Conservation (phyloP, 2,113 vertebrate species). For the Myanophis thanlyinensis region DNA sequence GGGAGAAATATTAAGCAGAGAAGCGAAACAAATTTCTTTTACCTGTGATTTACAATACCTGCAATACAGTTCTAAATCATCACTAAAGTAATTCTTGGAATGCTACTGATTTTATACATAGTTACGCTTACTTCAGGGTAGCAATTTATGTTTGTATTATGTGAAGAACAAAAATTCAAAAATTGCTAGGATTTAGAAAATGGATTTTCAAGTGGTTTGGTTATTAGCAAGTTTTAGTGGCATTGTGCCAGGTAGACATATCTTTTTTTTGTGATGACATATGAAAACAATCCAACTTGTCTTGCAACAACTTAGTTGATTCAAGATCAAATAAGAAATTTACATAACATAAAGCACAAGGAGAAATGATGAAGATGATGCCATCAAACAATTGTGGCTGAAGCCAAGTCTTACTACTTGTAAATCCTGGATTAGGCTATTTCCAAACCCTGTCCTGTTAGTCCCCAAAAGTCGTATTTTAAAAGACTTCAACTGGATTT, state of each 20-base stretch:
- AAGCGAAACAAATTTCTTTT: neutral
- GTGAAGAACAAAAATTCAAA: neutral
- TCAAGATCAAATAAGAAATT: neutral
- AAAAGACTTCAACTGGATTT: neutral
- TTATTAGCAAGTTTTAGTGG: neutral
- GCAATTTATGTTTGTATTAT: neutral
- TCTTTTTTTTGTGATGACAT: neutral
- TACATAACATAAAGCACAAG: neutral
- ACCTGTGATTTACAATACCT: neutral
- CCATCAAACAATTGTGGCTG: neutral
- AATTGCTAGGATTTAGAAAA: neutral
- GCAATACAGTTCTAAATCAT: neutral
- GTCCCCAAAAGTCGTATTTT: neutral
- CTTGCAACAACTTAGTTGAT: neutral
- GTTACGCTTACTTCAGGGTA: neutral
- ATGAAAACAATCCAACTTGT: neutral
- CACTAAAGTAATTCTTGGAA: neutral
- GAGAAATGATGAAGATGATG: neutral
- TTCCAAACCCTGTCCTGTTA: neutral
- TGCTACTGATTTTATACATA: neutral
- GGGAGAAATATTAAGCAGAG: neutral
- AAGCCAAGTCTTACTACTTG: neutral
- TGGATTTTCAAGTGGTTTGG: neutral
- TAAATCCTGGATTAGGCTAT: neutral
- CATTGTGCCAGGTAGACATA: neutral